These are phyloP conservation scores for Puffinus mauretanicus DNA, from an alignment of 2,113 vertebrate genomes.

Conservation along the genomic window DNA sequence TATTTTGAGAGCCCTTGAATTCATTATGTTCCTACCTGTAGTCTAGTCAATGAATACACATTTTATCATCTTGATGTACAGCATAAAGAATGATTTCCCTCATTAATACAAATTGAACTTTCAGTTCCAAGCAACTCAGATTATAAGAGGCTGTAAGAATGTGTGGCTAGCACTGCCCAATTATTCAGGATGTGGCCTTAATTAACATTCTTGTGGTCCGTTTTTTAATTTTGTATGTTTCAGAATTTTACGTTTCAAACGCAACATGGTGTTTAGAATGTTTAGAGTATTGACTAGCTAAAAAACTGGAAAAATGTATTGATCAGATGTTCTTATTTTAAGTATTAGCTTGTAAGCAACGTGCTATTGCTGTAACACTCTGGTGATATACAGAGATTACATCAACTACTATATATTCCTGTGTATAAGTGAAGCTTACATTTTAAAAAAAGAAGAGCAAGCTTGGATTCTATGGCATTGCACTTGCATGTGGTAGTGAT, in stretches of 20 bases:
- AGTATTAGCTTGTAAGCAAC: background rate
- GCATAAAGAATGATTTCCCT: background rate
- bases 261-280: background rate
- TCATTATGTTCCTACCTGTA: background rate
- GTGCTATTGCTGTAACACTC: background rate
- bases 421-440: background rate
- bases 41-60: background rate
- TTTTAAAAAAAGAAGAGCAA: background rate
- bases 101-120: constrained; percentile 39
- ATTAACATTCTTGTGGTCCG: background rate
- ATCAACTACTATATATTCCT: background rate
- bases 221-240: background rate
- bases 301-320: background rate
- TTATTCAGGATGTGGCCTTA: background rate
- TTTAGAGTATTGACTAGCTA: background rate
- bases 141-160: background rate
- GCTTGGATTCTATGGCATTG: background rate
- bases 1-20: background rate
- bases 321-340: background rate
- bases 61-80: background rate
- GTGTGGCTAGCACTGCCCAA: background rate
- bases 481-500: background rate
- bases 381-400: background rate
- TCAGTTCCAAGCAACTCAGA: background rate
- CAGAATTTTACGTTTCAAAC: background rate